Percentiles rank a stretch among this genome's conserved stretches.
Conservation (phyloP, 2,797 vertebrate genomes). For the Gymnothorax reevesii region DNA sequence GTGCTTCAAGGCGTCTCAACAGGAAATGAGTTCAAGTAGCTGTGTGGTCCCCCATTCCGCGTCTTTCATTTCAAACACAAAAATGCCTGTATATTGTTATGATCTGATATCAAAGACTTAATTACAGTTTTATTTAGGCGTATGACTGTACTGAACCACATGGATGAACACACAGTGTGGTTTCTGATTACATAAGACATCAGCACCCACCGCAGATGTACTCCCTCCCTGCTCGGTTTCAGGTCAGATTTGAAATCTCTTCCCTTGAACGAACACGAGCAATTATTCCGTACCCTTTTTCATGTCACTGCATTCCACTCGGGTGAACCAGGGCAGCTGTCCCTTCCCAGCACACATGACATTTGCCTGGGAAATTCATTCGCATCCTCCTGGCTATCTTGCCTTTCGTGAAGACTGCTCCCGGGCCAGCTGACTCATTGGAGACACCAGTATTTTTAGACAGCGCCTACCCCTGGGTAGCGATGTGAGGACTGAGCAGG, state of each 20-base stretch:
- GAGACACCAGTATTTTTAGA: conserved; percentile 26
- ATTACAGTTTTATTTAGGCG: no score
- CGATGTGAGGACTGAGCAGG: not conserved
- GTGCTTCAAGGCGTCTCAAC: conserved; percentile 25
- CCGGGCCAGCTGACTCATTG: conserved; percentile 15
- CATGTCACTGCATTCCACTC: not conserved
- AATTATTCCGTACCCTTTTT: conserved; percentile 19
- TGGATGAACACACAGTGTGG: not conserved
- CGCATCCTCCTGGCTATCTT: not conserved
- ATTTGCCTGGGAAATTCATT: conserved; percentile 19
- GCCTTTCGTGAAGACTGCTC: not conserved
- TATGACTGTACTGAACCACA: not conserved
- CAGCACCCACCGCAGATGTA: not conserved
- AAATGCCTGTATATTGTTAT: not conserved
- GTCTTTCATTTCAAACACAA: conserved; percentile 20
- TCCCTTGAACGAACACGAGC: not conserved
- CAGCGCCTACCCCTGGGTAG: not conserved
- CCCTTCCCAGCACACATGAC: conserved; percentile 1
- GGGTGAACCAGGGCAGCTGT: not conserved
- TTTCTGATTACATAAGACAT: not conserved
- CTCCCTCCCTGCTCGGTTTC: not conserved
- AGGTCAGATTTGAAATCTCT: not conserved
- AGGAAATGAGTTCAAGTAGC: conserved; percentile 17
- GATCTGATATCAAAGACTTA: not conserved
- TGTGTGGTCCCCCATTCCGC: not conserved